Base-by-base conservation (phyloP, 2,113 vertebrate genomes). In the Plecotus auritus region DNA sequence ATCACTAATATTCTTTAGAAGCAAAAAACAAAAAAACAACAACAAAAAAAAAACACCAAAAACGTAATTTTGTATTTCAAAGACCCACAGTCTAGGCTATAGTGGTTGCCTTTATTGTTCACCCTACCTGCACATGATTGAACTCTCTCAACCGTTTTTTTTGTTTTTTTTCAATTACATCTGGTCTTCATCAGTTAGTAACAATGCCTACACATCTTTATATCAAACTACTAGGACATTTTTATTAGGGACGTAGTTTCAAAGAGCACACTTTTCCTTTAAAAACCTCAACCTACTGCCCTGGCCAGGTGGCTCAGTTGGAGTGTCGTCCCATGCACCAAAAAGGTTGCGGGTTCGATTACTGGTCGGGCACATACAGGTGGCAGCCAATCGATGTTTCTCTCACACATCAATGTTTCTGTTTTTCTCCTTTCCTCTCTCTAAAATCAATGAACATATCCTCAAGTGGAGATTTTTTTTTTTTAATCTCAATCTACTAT, bases 1-100 rank as follows among this genome's bases (percentile, higher is more conserved):
- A 95, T 98, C 96, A 90, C 82, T 97, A 92, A 95, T 95, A 95
- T 95, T 98, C 98, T 99, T 97, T 94, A 11, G 37, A 86, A 93
- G 28, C 16, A 80, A 88, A 73, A 73, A 67, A 61, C 28, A 59
- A 59, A 59, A n/a, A n/a, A n/a, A n/a, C n/a, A n/a, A n/a, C n/a
- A n/a, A 61, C 9, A 86, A 91, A 23, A 12, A 80, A 88, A 67
- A 69, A 67, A 51, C 18, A 61, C 28, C 9, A 64, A 70, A 45
- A 32, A 1, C 0, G 0, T 49, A 18, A 92, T 66, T 88, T 42
- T 92, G 2, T 89, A 86, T 72, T 86, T 69, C 70, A 90, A 85
- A 97, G n/a, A 66, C 28, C 3, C 42, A 47, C 9, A 54, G 69
- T 90, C 26, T 84, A 47, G 22, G 37, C 35, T 70, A 94, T 3